Evolutionary conservation across 2,888 invertebrate species (phyloP).

Genomic region (Cremastinae sp.): DNA sequence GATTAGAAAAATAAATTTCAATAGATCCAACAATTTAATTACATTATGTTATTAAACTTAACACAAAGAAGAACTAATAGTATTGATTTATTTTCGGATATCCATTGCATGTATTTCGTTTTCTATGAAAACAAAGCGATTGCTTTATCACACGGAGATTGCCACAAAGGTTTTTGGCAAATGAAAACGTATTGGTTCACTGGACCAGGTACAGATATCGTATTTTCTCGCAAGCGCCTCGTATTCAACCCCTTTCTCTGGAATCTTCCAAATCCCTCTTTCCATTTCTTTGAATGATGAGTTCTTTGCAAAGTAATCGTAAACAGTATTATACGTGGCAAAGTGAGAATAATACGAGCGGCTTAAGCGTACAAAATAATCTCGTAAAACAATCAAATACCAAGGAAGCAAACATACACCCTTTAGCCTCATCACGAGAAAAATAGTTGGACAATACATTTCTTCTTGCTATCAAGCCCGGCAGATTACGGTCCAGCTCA

Average conservation of each 20-base stretch:
- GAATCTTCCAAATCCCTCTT: constrained; percentile 7
- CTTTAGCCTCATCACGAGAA: constrained; percentile 21
- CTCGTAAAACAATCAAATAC: constrained; percentile 60
- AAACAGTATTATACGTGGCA: neutral
- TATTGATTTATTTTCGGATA: no score
- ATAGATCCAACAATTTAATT: neutral
- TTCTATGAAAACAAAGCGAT: neutral
- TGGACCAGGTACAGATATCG: constrained; percentile 13
- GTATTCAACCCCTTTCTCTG: neutral
- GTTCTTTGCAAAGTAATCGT: neutral
- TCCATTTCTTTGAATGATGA: constrained; percentile 24
- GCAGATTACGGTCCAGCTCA: constrained; percentile 24
- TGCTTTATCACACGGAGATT: neutral
- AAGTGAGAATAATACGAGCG: constrained; percentile 38
- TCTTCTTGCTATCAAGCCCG: constrained; percentile 33
- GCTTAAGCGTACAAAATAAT: constrained; percentile 30
- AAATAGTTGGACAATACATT: constrained; percentile 61
- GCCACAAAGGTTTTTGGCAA: neutral
- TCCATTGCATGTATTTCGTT: no score
- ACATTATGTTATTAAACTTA: neutral
- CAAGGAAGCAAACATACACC: constrained; percentile 21
- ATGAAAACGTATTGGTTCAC: constrained; percentile 9
- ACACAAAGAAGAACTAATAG: no score
- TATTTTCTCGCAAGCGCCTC: constrained; percentile 37
- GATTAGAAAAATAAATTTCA: no score